Percentiles rank a stretch among this genome's conserved stretches.
These are phyloP conservation scores for Sebastes ruberrimus DNA, from an alignment of 2,797 vertebrate species.

Conservation along the genomic window DNA sequence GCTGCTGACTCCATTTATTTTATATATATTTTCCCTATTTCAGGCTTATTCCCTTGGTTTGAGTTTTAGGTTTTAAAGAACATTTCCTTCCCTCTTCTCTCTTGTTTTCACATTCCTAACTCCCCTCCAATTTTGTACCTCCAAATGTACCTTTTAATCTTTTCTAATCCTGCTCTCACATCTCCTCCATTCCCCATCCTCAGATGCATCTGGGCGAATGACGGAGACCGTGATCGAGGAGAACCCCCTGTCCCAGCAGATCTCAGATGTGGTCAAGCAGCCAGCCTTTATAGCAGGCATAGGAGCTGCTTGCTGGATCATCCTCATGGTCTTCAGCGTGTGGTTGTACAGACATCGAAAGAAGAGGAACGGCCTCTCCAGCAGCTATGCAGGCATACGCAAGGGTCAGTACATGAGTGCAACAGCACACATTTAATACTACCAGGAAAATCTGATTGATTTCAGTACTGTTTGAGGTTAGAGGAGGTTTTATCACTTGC, in stretches of 20 bases:
- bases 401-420: slow-evolving; percentile 85
- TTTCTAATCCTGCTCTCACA: not conserved
- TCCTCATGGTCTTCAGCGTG: slow-evolving; percentile 98
- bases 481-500: not conserved
- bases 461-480: not conserved
- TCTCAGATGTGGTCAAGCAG: slow-evolving; percentile 97
- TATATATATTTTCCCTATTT: slow-evolving; percentile 22
- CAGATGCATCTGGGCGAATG: slow-evolving; percentile 81
- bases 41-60: slow-evolving; percentile 19
- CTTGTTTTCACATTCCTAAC: not conserved
- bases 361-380: slow-evolving; percentile 93
- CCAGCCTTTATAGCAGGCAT: slow-evolving; percentile 99
- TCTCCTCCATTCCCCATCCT: not conserved
- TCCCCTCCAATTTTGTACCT: not conserved
- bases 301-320: slow-evolving; percentile 97
- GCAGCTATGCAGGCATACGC: slow-evolving; percentile 95
- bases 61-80: slow-evolving; percentile 4
- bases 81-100: not conserved
- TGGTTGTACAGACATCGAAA: slow-evolving; percentile 97
- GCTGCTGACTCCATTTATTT: slow-evolving; percentile 24
- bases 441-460: not conserved
- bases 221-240: slow-evolving; percentile 58
- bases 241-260: slow-evolving; percentile 93
- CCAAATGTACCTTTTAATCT: not conserved
- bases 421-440: not conserved